phyloP scores from a whole-genome alignment of 2,888 invertebrate species.

The Philonicus albiceps region DNA sequence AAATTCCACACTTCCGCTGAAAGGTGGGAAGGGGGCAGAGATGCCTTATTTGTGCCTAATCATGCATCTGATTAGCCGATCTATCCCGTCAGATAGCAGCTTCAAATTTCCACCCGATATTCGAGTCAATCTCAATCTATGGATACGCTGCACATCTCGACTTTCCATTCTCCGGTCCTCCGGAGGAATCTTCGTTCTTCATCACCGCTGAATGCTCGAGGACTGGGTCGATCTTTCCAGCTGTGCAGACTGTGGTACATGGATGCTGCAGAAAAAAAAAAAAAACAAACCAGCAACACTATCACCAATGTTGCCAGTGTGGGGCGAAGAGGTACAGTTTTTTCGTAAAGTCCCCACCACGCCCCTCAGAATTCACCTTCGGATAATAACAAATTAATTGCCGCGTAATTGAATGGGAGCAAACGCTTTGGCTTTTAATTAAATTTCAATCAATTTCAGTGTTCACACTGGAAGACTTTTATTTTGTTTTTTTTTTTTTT shows the following conservation, averaged over 20 bases:
- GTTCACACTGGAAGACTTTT: constrained; percentile 54
- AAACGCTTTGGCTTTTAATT: constrained; percentile 53
- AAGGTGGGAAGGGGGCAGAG: background rate
- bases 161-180: background rate
- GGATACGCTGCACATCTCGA: background rate
- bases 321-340: background rate
- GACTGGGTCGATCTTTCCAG: background rate
- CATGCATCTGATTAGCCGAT: constrained; percentile 42
- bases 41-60: constrained; percentile 34
- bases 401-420: constrained; percentile 48
- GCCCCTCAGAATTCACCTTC: constrained; percentile 12
- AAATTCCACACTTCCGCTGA: background rate
- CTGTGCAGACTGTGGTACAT: background rate
- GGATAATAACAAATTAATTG: constrained; percentile 47
- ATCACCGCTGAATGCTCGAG: background rate
- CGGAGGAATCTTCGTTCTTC: background rate
- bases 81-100: background rate
- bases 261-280: background rate
- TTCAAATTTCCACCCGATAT: background rate
- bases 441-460: constrained; percentile 58
- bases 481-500: constrained; percentile 23
- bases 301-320: background rate
- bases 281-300: background rate
- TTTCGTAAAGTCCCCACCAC: background rate
- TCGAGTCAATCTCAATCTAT: background rate